Evolutionary conservation across 2,888 invertebrate genomes (phyloP).

Genomic region (Cosmorhoe ocellata): DNA sequence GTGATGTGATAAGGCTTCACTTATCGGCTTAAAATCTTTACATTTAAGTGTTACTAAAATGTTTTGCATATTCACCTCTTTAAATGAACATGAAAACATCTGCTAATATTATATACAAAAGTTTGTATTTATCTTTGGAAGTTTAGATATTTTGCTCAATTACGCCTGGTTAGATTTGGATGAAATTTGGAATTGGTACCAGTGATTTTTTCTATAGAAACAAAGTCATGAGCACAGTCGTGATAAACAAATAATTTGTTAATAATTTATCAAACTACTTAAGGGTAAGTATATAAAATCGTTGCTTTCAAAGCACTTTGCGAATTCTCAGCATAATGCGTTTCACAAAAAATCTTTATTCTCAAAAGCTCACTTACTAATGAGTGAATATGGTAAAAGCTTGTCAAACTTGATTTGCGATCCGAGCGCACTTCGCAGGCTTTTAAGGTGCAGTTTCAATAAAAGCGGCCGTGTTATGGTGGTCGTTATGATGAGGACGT

Average conservation of each 20-base stretch:
- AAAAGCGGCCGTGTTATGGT: not conserved
- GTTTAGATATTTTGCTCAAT: no score
- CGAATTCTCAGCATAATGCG: not conserved
- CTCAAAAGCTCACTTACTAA: constrained; percentile 11
- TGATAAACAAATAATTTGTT: no score
- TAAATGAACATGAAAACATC: not conserved
- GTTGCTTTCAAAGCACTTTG: not conserved
- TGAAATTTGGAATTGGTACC: no score
- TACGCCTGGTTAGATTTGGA: no score
- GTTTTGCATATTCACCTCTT: constrained; percentile 8
- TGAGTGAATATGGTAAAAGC: constrained; percentile 32
- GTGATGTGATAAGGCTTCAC: constrained; percentile 22
- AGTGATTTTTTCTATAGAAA: no score
- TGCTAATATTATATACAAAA: no score
- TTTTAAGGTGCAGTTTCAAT: constrained; percentile 6
- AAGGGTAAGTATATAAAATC: not conserved
- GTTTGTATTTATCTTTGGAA: no score
- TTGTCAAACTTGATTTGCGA: constrained; percentile 36
- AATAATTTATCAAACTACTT: no score
- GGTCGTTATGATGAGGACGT: not conserved
- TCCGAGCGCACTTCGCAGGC: constrained; percentile 28
- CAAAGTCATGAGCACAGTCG: no score
- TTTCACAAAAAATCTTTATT: constrained; percentile 3
- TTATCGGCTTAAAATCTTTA: constrained; percentile 9
- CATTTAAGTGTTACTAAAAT: constrained; percentile 5